phyloP scores from a whole-genome alignment of 2,888 invertebrate genomes.

The Parapristionchus giblindavisi region DNA sequence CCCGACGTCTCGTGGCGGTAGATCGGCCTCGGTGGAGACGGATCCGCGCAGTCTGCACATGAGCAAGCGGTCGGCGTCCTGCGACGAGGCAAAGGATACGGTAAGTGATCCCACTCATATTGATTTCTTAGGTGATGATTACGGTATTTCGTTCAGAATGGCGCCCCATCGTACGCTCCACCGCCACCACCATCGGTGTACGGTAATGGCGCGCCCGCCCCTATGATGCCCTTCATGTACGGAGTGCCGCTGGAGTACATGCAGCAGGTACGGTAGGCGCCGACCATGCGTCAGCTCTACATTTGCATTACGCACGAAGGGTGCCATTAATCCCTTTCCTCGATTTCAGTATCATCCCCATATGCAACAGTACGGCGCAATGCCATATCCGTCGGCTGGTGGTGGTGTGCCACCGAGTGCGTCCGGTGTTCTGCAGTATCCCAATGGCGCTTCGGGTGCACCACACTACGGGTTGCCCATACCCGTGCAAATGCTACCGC shows the following conservation, averaged over 20 bases:
- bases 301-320: not conserved
- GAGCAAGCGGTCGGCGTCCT: too few species aligned
- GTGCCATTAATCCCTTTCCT: not conserved
- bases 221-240: not conserved
- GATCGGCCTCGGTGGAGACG: too few species aligned
- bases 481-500: conserved; percentile 18
- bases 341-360: not conserved
- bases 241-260: conserved; percentile 18
- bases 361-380: not conserved
- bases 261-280: conserved; percentile 10
- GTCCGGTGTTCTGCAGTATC: not conserved
- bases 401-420: conserved; percentile 24
- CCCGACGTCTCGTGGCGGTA: too few species aligned
- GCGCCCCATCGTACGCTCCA: too few species aligned
- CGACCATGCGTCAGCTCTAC: too few species aligned
- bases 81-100: too few species aligned
- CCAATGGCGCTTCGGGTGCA: not conserved
- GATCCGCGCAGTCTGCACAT: too few species aligned
- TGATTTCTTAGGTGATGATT: too few species aligned
- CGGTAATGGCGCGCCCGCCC: not conserved
- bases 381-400: not conserved
- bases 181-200: not conserved
- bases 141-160: too few species aligned
- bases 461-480: conserved; percentile 7
- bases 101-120: too few species aligned